phyloP scores from a whole-genome alignment of 1,140 invertebrate genomes.

The Chironomus striatipennis region DNA sequence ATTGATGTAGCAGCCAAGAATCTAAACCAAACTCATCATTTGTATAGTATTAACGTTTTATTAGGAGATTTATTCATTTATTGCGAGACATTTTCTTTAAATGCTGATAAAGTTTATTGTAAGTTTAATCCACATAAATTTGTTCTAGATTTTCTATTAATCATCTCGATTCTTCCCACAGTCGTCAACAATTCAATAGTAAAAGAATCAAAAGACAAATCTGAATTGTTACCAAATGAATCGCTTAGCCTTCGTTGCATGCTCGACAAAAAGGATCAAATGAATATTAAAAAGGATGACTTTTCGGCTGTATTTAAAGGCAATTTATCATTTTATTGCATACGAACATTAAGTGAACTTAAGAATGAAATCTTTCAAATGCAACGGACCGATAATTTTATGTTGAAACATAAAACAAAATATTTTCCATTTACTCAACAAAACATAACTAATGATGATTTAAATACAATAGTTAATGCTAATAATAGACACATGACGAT shows the following conservation, averaged over 20 bases:
- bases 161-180: conserved; percentile 25
- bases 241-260: conserved; percentile 4
- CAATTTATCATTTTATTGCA: background rate
- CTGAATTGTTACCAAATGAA: conserved; percentile 19
- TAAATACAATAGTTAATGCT: conserved; percentile 33
- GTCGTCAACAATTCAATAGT: conserved; percentile 34
- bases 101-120: conserved; percentile 33
- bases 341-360: background rate
- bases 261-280: background rate
- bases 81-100: conserved; percentile 34
- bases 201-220: background rate
- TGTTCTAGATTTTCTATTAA: background rate
- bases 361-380: background rate
- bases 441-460: conserved; percentile 36
- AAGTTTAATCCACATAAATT: conserved; percentile 28
- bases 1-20: conserved; percentile 56
- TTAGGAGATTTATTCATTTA: conserved; percentile 34
- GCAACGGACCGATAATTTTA: conserved; percentile 33
- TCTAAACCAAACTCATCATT: conserved; percentile 53
- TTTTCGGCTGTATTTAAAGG: background rate
- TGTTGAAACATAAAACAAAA: conserved; percentile 36
- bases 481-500: conserved; percentile 35
- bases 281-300: background rate
- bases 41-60: conserved; percentile 48
- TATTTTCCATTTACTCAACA: conserved; percentile 31